Evolutionary conservation across 2,888 invertebrate genomes (phyloP), one percentile per base, ranked within the genome.

Genomic region (Nezara viridula): DNA sequence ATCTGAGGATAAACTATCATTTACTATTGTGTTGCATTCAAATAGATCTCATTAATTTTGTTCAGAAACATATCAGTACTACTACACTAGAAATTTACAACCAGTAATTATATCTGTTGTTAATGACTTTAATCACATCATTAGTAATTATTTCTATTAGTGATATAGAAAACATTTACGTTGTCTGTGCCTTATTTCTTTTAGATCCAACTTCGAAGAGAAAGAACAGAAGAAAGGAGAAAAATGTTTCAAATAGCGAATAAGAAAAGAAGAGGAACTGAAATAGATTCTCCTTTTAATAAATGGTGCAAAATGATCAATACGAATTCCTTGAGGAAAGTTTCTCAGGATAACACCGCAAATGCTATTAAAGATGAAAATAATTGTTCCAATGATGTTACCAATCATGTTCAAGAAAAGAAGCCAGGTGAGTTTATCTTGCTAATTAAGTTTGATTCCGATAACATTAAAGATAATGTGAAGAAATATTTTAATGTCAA

Each of bases 211-310:
- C 92, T 98, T 90, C 95, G 96, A 40, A 95, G 97, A 92, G 98
- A 98, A 92, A 94, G 98, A 89, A 98, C 98, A 0, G 98, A 98
- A 93, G 98, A 98, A 92, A 94, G 98, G 90, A 95, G 97, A 91
- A 98, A 98, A 94, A 96, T 98, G 95, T 98, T 98, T 92, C 97
- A 97, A 93, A 94, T 98, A 91, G 98, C 96, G 0, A 98, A 96
- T 91, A 95, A 92, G 77, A 93, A 93, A 90, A 92, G 92, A 66
- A 92, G 92, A 66, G 93, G 93, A 89, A 91, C 90, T 14, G 92
- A 92, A 86, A 90, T 88, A 12, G 91, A 91, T 85, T 91, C 92
- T 93, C 94, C 95, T 0, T 95, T 95, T 91, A 93, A 94, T 1
- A 94, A 95, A 91, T 96, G 96, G 96, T 96, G 95, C 91, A 96